Evolutionary conservation across 2,113 vertebrate species (phyloP).

Genomic region (Callaeas wilsoni): DNA sequence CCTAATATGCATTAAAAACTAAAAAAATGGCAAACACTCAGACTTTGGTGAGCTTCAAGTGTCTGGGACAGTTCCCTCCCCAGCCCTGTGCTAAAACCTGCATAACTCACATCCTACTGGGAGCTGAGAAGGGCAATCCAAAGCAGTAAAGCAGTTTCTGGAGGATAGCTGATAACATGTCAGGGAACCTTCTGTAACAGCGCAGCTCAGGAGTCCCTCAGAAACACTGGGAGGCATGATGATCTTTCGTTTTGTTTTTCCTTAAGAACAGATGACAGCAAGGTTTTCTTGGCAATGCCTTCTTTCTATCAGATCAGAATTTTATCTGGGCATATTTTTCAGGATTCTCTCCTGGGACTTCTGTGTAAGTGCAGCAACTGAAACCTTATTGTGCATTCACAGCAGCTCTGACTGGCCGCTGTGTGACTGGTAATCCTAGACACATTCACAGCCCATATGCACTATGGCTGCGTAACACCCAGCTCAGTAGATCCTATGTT

Average conservation of each 20-base stretch:
- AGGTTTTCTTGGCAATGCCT: not conserved
- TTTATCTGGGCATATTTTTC: not conserved
- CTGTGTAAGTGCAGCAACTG: not conserved
- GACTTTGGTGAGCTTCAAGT: not conserved
- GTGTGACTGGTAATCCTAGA: not conserved
- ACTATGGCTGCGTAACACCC: not conserved
- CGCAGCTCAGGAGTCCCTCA: not conserved
- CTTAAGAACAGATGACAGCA: not conserved
- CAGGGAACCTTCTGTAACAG: not conserved
- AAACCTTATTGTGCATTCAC: not conserved
- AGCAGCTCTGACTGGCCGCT: not conserved
- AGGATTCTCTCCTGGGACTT: not conserved
- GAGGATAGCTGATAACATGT: not conserved
- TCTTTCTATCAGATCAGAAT: not conserved
- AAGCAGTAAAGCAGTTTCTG: not conserved
- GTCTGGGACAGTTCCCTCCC: too few species aligned
- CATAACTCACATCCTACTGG: not conserved
- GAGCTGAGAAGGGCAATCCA: not conserved
- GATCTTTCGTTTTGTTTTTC: not conserved
- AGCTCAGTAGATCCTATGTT: not conserved
- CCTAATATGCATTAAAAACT: not conserved
- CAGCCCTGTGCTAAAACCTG: not conserved
- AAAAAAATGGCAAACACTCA: not conserved
- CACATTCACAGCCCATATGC: slow-evolving; percentile 18
- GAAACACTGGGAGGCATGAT: not conserved